These are phyloP conservation scores for Eupeodes luniger DNA, from an alignment of 2,888 invertebrate species.

Conservation along the genomic window DNA sequence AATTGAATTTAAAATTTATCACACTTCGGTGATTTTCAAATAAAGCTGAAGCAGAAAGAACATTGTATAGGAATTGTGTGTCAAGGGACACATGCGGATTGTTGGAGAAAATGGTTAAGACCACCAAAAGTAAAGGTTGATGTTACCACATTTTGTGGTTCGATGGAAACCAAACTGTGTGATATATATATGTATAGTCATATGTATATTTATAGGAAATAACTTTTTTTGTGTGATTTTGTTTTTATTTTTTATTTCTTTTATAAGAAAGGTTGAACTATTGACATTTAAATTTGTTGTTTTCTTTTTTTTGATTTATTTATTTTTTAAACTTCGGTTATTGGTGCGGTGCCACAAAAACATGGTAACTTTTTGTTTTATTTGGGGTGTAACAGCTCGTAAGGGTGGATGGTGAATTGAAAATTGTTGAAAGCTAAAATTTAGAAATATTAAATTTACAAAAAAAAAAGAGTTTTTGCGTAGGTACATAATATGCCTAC, in stretches of 20 bases:
- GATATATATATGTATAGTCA: not conserved
- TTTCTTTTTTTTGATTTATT: not conserved
- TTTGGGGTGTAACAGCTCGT: no score
- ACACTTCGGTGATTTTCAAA: slow-evolving; percentile 31
- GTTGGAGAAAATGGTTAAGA: slow-evolving; percentile 11
- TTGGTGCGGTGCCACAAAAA: not conserved
- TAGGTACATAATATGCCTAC: no score
- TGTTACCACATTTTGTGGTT: slow-evolving; percentile 22
- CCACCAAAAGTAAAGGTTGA: slow-evolving; percentile 15
- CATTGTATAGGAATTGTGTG: slow-evolving; percentile 12
- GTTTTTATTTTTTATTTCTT: not conserved
- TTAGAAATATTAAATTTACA: no score
- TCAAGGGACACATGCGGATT: slow-evolving; percentile 6
- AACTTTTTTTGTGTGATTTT: not conserved
- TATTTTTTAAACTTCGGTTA: not conserved
- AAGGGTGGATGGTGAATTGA: no score
- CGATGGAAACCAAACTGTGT: not conserved
- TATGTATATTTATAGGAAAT: not conserved
- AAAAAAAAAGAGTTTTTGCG: no score
- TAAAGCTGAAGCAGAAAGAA: slow-evolving; percentile 5
- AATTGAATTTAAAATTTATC: slow-evolving; percentile 35
- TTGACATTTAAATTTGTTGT: slow-evolving; percentile 12
- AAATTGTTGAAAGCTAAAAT: no score
- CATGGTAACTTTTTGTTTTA: no score
- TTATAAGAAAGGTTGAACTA: not conserved